Base-by-base conservation (phyloP, 2,797 vertebrate species). In the Siniperca scherzeri region DNA sequence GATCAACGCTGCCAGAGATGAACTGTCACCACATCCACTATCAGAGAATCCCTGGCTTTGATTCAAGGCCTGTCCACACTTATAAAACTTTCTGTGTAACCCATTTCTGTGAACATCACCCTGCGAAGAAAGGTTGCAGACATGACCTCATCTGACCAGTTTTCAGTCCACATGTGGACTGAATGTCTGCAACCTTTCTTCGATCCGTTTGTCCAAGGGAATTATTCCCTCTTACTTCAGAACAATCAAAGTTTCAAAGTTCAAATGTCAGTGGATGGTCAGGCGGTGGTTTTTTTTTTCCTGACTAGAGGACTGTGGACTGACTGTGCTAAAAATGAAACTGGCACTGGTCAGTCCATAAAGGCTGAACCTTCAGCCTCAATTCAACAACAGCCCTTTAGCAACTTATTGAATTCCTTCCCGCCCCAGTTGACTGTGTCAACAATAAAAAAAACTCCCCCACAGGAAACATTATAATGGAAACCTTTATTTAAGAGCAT, bases 11-110 rank as follows among this genome's bases (percentile, higher is more conserved):
- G 44, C n/a, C 61, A 21, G 17, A 42, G 66, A 52, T 82, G 61
- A 70, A 88, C 84, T 55, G 44, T 67, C 83, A 17, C 77, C 70
- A 62, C 52, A 70, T 50, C 21, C 19, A 2, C 72, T 75, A 69
- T 80, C 60, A 25, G 67, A 21, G 25, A 52, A 22, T 38, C 14
- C 9, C 4, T 91, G 88, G 81, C 85, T 70, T 69, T 8, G 17
- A 78, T 12, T 86, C 77, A 83, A 87, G 79, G 84, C 74, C 83
- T 70, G 22, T 77, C 52, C 46, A 64, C 33, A 75, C 83, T 84
- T 59, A 66, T 1, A 60, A 38, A n/a, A 5, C 61, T 30, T 89
- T 88, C 81, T 72, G 17, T 25, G 77, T 77, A 90, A 61, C 16
- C 0, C 1, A 6, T 38, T 88, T 80, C 89, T 46, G 27, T 70